Evolutionary conservation across 2,797 vertebrate species (phyloP).

Genomic region (Triplophysa bombifrons): DNA sequence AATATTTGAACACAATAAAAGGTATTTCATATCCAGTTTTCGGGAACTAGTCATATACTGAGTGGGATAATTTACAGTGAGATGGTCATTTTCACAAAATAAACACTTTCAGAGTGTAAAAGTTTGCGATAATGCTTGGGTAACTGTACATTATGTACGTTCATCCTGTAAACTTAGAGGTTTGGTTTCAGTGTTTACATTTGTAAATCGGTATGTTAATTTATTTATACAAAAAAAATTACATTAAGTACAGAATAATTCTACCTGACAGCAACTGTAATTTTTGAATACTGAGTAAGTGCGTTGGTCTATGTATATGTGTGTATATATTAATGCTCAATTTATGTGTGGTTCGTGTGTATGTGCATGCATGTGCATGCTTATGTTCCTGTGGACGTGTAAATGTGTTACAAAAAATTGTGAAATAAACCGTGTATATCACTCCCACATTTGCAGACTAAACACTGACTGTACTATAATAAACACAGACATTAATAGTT

Average conservation of each 20-base stretch:
- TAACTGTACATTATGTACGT: neutral
- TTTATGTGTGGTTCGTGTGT: constrained; percentile 6
- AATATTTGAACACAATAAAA: neutral
- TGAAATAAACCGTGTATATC: constrained; percentile 27
- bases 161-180: neutral
- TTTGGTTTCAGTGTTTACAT: neutral
- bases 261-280: neutral
- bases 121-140: neutral
- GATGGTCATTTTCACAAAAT: neutral
- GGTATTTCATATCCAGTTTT: neutral
- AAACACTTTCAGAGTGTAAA: neutral
- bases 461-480: constrained; percentile 47
- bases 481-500: constrained; percentile 44
- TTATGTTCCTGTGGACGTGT: neutral
- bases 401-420: constrained; percentile 12
- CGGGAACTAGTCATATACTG: neutral
- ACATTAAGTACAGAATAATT: constrained; percentile 1
- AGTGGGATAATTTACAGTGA: neutral
- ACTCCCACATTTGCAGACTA: constrained; percentile 42
- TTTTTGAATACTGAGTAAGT: constrained; percentile 9
- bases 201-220: neutral
- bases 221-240: neutral
- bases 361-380: neutral
- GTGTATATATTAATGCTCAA: neutral
- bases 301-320: neutral